Conservation (phyloP, 2,888 invertebrate genomes). For the Napeogenes inachia region DNA sequence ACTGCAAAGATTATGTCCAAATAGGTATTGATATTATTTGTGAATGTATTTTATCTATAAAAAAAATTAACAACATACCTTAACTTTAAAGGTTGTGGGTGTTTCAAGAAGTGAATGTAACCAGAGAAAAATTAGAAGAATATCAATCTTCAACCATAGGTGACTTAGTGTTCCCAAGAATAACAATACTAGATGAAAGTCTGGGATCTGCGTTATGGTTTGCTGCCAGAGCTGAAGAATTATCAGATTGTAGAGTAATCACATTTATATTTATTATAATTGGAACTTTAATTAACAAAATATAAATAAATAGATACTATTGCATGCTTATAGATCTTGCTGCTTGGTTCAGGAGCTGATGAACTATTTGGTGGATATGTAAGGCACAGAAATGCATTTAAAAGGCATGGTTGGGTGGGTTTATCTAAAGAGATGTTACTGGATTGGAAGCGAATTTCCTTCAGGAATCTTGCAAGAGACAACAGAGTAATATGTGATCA, state of each 20-base stretch:
- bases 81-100: conserved; percentile 83
- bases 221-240: conserved; percentile 84
- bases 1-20: conserved; percentile 81
- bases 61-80: background rate
- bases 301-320: conserved; percentile 7
- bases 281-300: background rate
- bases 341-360: conserved; percentile 97
- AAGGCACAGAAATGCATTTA: conserved; percentile 87
- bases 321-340: conserved; percentile 77
- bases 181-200: conserved; percentile 95
- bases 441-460: conserved; percentile 91
- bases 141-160: conserved; percentile 79
- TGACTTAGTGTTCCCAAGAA: conserved; percentile 89
- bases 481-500: conserved; percentile 95
- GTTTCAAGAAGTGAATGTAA: conserved; percentile 88
- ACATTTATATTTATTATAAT: conserved; percentile 5
- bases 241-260: conserved; percentile 81
- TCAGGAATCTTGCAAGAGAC: conserved; percentile 95
- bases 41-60: background rate
- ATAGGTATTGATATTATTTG: conserved; percentile 51
- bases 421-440: conserved; percentile 80
- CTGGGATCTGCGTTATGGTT: conserved; percentile 98
- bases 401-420: conserved; percentile 75
- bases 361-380: conserved; percentile 97
- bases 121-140: conserved; percentile 79